Evolutionary conservation across 2,113 vertebrate species (phyloP).

Genomic region (Mustelus asterias): DNA sequence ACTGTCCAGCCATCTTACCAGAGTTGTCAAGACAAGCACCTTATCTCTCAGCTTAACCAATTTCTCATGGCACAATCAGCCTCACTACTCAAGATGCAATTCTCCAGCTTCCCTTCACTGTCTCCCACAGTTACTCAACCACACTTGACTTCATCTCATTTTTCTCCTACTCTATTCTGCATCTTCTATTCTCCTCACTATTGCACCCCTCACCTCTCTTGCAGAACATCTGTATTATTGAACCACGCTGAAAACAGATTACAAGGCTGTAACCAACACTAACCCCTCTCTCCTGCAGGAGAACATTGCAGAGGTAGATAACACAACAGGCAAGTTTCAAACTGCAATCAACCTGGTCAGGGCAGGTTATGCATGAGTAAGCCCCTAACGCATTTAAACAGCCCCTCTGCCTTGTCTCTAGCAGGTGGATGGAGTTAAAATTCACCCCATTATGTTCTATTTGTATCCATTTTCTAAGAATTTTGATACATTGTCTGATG

Average conservation of each 20-base stretch:
- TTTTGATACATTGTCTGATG: neutral
- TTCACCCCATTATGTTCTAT: neutral
- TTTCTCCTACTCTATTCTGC: neutral
- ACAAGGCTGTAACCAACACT: neutral
- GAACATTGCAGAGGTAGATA: neutral
- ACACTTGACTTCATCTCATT: neutral
- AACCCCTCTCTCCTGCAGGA: neutral
- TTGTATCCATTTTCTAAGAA: neutral
- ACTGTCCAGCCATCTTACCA: neutral
- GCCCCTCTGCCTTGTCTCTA: neutral
- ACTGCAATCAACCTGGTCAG: neutral
- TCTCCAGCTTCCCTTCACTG: neutral
- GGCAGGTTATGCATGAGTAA: neutral
- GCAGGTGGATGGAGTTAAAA: neutral
- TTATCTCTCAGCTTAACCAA: neutral
- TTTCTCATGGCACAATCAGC: neutral
- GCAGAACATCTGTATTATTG: neutral
- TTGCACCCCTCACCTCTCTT: neutral
- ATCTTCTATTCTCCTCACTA: neutral
- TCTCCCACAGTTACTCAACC: neutral
- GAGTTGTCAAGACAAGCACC: neutral
- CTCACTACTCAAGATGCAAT: neutral
- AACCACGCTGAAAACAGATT: neutral
- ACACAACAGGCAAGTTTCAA: neutral
- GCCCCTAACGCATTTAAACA: neutral